A percentile compares a stretch with the other conserved stretches of the same genome.
These are phyloP conservation scores for Heliocidaris erythrogramma DNA, from an alignment of 35 echinoderm and acorn worm genomes.

Conservation along the genomic window DNA sequence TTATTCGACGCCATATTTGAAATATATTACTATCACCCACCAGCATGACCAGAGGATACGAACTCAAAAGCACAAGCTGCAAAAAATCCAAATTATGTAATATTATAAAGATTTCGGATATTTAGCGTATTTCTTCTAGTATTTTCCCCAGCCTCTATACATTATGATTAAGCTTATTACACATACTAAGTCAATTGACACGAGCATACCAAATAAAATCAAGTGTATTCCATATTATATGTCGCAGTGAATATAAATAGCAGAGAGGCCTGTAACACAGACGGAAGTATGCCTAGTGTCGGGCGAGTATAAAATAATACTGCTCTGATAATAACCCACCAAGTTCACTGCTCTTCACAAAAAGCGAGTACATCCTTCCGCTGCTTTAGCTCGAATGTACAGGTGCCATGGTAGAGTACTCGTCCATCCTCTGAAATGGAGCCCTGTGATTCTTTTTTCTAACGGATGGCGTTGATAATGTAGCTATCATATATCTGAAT, in stretches of 20 bases:
- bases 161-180: too few relatives aligned
- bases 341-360: constrained; percentile 8
- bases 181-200: too few relatives aligned
- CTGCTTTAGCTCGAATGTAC: background rate
- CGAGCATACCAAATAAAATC: too few relatives aligned
- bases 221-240: too few relatives aligned
- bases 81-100: too few relatives aligned
- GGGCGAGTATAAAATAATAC: constrained; percentile 5
- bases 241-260: background rate
- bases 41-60: too few relatives aligned
- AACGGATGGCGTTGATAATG: background rate
- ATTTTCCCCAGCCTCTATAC: too few relatives aligned
- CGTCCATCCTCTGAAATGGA: background rate
- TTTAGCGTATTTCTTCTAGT: too few relatives aligned
- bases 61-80: too few relatives aligned
- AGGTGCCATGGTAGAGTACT: background rate
- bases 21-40: too few relatives aligned
- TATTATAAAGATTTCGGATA: too few relatives aligned
- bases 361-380: background rate
- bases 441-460: background rate
- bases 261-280: background rate
- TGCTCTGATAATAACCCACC: background rate
- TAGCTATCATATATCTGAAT: background rate
- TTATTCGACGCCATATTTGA: too few relatives aligned
- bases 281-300: background rate